Percentiles rank a stretch among this genome's conserved stretches.
Conservation (phyloP, 2,888 invertebrate species). For the Fabriciana adippe region DNA sequence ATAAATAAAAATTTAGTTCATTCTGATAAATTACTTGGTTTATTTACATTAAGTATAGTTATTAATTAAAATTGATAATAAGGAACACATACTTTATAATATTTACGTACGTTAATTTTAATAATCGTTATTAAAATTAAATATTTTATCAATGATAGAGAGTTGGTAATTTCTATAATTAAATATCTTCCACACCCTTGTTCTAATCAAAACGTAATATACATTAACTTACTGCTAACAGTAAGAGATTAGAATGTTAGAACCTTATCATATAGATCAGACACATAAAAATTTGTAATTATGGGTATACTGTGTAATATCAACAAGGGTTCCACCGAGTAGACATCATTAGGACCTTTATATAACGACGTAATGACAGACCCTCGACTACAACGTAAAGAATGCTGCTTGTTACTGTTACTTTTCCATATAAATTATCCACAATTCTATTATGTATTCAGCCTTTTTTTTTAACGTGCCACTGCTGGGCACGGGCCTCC, state of each 20-base stretch:
- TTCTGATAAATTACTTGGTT: no score
- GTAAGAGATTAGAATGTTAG: not conserved
- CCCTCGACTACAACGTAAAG: constrained; percentile 15
- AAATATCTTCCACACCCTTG: constrained; percentile 1
- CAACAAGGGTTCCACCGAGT: constrained; percentile 1
- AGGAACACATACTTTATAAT: no score
- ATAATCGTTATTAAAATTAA: constrained; percentile 8
- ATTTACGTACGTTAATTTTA: no score
- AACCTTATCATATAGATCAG: constrained; percentile 25
- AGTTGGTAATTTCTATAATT: not conserved
- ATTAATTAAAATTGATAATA: not conserved
- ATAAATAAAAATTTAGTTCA: not conserved
- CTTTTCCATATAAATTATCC: not conserved
- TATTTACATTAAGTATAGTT: no score
- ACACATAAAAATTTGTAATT: constrained; percentile 20
- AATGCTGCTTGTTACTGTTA: constrained; percentile 14
- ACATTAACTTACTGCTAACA: constrained; percentile 32
- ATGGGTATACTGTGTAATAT: constrained; percentile 21
- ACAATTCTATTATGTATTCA: not conserved
- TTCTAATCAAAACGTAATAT: constrained; percentile 22
- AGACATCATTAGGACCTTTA: constrained; percentile 11
- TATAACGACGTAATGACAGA: constrained; percentile 28
- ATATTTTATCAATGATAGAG: not conserved
- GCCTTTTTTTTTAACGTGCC: no score
- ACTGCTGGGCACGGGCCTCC: no score